Conservation (phyloP, 2,888 invertebrate genomes). For the Gerris lacustris region DNA sequence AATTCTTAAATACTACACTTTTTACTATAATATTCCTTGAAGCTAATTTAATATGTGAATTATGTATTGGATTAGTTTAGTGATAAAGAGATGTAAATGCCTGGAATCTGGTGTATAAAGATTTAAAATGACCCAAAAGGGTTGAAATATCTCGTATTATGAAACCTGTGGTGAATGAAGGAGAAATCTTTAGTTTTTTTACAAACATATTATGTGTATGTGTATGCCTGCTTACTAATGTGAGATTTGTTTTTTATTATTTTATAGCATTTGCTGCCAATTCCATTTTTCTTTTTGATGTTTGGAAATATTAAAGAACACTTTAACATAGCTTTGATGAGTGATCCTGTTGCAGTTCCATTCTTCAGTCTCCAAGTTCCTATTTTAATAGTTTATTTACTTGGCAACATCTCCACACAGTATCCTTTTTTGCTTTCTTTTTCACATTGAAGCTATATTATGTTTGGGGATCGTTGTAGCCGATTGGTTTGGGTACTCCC, state of each 20-base stretch:
- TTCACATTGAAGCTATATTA: constrained; percentile 2
- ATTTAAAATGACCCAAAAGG: no score
- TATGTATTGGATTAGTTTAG: no score
- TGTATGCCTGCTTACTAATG: neutral
- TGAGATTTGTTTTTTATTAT: constrained; percentile 16
- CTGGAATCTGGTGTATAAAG: no score
- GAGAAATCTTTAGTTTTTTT: no score
- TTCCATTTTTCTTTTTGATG: constrained; percentile 79
- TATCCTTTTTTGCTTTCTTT: constrained; percentile 44
- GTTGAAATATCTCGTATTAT: no score
- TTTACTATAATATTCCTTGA: no score
- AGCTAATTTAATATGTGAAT: no score
- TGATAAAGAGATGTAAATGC: no score
- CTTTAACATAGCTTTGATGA: constrained; percentile 54
- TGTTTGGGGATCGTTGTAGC: neutral
- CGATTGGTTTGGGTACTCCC: no score
- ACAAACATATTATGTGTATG: no score
- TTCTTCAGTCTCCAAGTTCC: constrained; percentile 54
- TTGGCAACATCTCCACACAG: constrained; percentile 77
- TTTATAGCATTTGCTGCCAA: constrained; percentile 68
- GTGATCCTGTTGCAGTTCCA: constrained; percentile 47
- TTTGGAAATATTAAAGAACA: constrained; percentile 65
- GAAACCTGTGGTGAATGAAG: no score
- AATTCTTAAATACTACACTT: no score
- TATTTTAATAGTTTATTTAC: constrained; percentile 59